Evolutionary conservation across 2,113 vertebrate genomes (phyloP).

Genomic region (Macquaria ambigua): DNA sequence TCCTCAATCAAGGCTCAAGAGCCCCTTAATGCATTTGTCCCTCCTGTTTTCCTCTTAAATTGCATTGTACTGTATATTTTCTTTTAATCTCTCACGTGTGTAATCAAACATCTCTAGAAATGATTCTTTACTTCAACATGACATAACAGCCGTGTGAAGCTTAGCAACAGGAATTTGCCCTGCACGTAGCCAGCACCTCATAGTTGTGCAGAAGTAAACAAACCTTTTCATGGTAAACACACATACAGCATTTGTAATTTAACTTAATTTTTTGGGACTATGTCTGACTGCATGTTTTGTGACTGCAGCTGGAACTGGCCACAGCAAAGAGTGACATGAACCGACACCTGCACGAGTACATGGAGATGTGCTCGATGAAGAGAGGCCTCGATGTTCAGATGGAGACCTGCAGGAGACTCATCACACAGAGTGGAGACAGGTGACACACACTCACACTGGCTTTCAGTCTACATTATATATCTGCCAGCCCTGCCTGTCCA

Average conservation of each 20-base stretch:
- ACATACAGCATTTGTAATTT: background rate
- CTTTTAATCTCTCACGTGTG: background rate
- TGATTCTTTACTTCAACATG: background rate
- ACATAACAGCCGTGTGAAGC: background rate
- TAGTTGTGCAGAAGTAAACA: background rate
- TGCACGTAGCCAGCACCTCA: background rate
- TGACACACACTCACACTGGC: constrained; percentile 48
- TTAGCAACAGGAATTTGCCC: background rate
- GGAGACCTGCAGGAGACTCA: constrained; percentile 97
- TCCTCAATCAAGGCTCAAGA: background rate
- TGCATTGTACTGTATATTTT: background rate
- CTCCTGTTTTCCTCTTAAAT: background rate
- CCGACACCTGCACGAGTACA: constrained; percentile 96
- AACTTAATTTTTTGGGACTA: background rate
- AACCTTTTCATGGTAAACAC: background rate
- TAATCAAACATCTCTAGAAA: background rate
- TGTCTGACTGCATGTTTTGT: background rate
- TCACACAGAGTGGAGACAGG: constrained; percentile 95
- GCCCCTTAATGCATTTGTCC: background rate
- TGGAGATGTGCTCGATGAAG: constrained; percentile 99
- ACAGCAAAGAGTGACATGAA: constrained; percentile 99
- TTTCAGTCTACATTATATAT: background rate
- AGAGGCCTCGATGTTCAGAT: constrained; percentile 97
- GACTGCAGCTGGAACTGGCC: constrained; percentile 91
- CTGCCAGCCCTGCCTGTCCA: background rate